Percentiles rank a stretch among this genome's conserved stretches.
Evolutionary conservation across 2,113 vertebrate genomes (phyloP).

Genomic region (Bos indicus): DNA sequence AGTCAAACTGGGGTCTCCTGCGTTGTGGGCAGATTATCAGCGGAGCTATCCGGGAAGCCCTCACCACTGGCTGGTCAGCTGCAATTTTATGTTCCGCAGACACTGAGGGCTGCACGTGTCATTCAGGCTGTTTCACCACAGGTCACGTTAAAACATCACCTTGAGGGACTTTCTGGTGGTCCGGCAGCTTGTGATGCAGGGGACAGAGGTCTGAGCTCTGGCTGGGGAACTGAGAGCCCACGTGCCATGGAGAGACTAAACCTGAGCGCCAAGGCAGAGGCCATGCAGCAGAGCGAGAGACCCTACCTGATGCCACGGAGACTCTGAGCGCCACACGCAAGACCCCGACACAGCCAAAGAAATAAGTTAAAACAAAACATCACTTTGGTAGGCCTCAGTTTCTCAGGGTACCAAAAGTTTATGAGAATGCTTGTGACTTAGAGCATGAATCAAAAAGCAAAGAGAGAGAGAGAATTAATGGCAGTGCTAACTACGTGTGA

Average conservation of each 20-base stretch:
- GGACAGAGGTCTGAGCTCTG: background rate
- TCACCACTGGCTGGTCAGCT: background rate
- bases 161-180: background rate
- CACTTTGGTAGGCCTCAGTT: background rate
- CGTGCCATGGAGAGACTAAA: background rate
- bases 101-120: background rate
- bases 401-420: background rate
- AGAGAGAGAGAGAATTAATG: no score
- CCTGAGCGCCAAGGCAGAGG: fast-evolving
- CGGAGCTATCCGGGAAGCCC: fast-evolving
- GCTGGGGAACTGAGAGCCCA: background rate
- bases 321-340: background rate
- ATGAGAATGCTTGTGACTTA: background rate
- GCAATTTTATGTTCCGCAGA: background rate
- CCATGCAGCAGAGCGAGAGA: background rate
- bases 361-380: background rate
- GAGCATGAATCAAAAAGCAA: background rate
- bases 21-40: fast-evolving
- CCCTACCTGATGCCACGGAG: background rate
- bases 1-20: background rate
- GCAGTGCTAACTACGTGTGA: background rate
- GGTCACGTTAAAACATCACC: background rate
- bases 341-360: background rate
- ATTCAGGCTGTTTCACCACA: background rate
- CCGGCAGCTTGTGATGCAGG: background rate